Evolutionary conservation across 2,888 invertebrate species (phyloP), one percentile per base, ranked within the genome.

Genomic region (Onchidella celtica): DNA sequence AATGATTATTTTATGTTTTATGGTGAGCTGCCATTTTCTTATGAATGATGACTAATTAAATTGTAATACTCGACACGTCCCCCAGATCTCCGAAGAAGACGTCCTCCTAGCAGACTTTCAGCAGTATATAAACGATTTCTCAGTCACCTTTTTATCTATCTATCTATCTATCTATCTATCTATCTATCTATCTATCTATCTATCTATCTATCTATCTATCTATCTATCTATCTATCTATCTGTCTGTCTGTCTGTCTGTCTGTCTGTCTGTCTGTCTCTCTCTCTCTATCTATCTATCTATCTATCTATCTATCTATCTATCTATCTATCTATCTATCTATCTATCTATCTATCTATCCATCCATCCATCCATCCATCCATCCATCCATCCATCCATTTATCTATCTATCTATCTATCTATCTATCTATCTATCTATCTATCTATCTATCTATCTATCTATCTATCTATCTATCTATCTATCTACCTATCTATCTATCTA

Each of bases 331-430:
- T 17, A 47, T 47, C 47, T 17, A 47, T 47, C 61, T n/a, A 21
- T 61, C 61, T n/a, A 6, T 61, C 61, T n/a, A 21, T 61, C n/a
- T n/a, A 21, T 61, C 61, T n/a, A 14, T 34, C 66, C 66, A 27
- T 66, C 66, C 34, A 11, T 66, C 66, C 34, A 9, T 29, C 69
- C 36, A 3, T 36, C 69, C 36, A 3, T 17, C 69, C 29, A 3
- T 17, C 36, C 29, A 3, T 17, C 69, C 36, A 3, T 69, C 69
- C 36, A 3, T 69, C 69, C 36, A n/a, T 38, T 38, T 69, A n/a
- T 38, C 69, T 69, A n/a, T 38, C 69, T 69, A n/a, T 69, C 69
- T 69, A n/a, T 69, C 69, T 69, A 17, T 38, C 69, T 69, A 17
- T 38, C 69, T 69, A 17, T 38, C 36, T 69, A 17, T 69, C 69